Evolutionary conservation across 2,113 vertebrate genomes (phyloP).

Genomic region (Crotalus horridus): DNA sequence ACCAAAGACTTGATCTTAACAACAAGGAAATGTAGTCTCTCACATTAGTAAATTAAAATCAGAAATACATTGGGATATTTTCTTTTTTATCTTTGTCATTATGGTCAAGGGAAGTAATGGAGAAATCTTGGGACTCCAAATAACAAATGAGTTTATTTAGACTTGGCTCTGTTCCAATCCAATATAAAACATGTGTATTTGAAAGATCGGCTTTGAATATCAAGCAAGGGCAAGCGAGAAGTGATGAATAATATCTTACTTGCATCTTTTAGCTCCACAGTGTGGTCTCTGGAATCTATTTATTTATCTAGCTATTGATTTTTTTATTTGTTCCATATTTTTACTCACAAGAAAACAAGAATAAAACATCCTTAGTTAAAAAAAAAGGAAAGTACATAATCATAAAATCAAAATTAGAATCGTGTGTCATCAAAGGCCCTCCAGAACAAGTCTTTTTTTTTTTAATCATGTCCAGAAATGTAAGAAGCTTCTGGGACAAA

Average conservation of each 20-base stretch:
- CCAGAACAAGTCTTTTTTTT: background rate
- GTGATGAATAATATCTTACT: background rate
- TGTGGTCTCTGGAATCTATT: background rate
- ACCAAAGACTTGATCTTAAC: conserved; percentile 48
- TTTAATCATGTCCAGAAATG: background rate
- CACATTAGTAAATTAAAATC: conserved; percentile 68
- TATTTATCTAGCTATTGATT: background rate
- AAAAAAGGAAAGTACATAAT: background rate
- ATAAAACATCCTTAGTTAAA: background rate
- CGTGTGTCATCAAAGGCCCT: background rate
- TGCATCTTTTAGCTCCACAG: background rate
- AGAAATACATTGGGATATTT: conserved; percentile 50
- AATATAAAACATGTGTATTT: background rate
- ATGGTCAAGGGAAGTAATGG: conserved; percentile 56
- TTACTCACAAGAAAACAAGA: background rate
- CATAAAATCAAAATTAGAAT: background rate
- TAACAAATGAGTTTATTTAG: background rate
- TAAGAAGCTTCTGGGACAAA: background rate
- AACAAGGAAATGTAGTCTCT: conserved; percentile 48
- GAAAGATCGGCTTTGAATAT: background rate
- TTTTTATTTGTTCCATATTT: background rate
- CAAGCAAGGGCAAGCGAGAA: background rate
- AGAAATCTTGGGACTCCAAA: conserved; percentile 20
- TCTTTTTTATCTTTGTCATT: conserved; percentile 51
- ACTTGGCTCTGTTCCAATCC: background rate